Percentiles rank a stretch among this genome's conserved stretches.
These are phyloP conservation scores for Percopsis omiscomaycus DNA, from an alignment of 2,797 vertebrate species.

Conservation along the genomic window DNA sequence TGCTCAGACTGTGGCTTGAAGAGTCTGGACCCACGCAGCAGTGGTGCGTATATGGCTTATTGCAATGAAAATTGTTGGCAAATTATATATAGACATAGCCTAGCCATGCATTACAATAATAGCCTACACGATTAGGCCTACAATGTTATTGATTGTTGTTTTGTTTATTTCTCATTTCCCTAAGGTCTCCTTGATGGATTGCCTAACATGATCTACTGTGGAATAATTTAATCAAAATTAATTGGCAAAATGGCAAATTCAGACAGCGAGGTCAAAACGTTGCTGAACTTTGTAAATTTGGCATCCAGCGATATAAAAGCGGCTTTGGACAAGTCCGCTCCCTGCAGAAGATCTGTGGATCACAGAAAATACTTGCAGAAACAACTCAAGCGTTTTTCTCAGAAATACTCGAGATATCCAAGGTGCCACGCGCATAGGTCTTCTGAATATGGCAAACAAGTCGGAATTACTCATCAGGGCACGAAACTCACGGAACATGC, in stretches of 20 bases:
- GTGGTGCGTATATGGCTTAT: slow-evolving; percentile 53
- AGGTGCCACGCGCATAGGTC: slow-evolving; percentile 82
- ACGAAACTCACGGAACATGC: slow-evolving; percentile 61
- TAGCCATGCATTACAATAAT: too few species aligned
- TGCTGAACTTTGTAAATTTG: slow-evolving; percentile 96
- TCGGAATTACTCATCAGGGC: slow-evolving; percentile 40
- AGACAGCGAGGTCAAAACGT: slow-evolving; percentile 96
- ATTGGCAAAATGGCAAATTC: slow-evolving; percentile 83
- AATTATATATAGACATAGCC: too few species aligned
- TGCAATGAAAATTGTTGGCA: background rate
- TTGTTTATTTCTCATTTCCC: slow-evolving; percentile 12
- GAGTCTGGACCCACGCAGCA: slow-evolving; percentile 47
- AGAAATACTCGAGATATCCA: slow-evolving; percentile 88
- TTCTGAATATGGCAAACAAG: slow-evolving; percentile 66
- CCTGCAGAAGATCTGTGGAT: slow-evolving; percentile 95
- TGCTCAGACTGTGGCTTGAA: slow-evolving; percentile 71
- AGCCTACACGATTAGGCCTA: too few species aligned
- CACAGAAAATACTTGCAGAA: slow-evolving; percentile 98
- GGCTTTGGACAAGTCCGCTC: slow-evolving; percentile 94
- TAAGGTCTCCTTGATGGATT: slow-evolving; percentile 45
- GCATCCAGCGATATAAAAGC: slow-evolving; percentile 99
- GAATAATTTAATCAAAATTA: slow-evolving; percentile 44
- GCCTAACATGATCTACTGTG: slow-evolving; percentile 41
- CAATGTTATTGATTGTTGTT: background rate
- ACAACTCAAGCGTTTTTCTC: slow-evolving; percentile 95